Evolutionary conservation across 2,888 invertebrate species (phyloP), one percentile per base, ranked within the genome.

Genomic region (Phalera bucephala): DNA sequence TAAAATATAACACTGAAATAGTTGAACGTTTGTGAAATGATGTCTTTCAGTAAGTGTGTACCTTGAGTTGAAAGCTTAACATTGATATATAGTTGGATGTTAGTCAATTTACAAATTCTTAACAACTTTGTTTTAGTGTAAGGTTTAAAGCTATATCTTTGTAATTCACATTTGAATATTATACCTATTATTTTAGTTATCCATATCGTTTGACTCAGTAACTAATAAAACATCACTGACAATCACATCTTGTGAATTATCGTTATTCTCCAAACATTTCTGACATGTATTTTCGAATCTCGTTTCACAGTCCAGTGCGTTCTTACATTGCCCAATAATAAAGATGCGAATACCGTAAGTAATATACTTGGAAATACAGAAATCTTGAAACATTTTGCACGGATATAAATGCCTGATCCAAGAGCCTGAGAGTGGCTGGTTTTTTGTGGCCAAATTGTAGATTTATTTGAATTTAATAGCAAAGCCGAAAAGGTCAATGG

Each of bases 221-320:
- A n/a, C n/a, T n/a, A n/a, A n/a, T n/a, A n/a, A n/a, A n/a, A n/a
- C n/a, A n/a, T n/a, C n/a, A n/a, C n/a, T n/a, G n/a, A n/a, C n/a
- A n/a, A n/a, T n/a, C 0, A 10, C 6, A 10, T 10, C 10, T 22
- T 4, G 4, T 4, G 6, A 5, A 10, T 22, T 10, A 22, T 22
- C 5, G n/a, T 10, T 22, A 10, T 9, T 22, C 10, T 10, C 1
- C 5, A 22, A 22, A 22, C 10, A 22, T 21, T 21, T 21, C 21
- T n/a, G 6, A 21, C 22, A 22, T 10, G 10, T 10, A 22, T 4
- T 22, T 9, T 22, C 10, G 7, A 25, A 37, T 49, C 43, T 38
- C 17, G 31, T 44, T 56, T 46, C 39, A 52, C 45, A 31, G 36
- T 21, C 26, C 26, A 37, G 35, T 45, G 34, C 25, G 9, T 31